Conservation (phyloP, 2,113 vertebrate genomes). For the Murina feae region DNA sequence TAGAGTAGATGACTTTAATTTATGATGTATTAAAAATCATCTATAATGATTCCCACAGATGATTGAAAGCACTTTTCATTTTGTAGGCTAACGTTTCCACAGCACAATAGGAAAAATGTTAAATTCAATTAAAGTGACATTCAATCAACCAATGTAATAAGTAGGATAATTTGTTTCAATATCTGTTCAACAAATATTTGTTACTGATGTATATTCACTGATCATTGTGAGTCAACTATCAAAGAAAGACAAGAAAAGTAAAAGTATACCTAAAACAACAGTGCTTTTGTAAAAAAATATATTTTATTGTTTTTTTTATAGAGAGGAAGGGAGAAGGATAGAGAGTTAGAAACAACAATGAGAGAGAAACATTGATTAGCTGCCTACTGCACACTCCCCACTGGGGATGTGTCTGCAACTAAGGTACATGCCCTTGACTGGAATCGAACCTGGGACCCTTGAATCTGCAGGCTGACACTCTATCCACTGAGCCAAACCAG, state of each 20-base stretch:
- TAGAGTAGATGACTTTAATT: background rate
- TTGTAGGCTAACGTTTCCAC: background rate
- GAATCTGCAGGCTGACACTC: no score
- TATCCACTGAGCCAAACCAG: no score
- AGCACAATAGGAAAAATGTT: background rate
- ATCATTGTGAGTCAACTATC: background rate
- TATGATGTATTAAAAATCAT: background rate
- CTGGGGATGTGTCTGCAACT: no score
- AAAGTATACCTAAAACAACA: background rate
- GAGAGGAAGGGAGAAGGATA: no score
- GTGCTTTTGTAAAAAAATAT: no score
- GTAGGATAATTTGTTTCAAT: background rate
- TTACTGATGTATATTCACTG: background rate
- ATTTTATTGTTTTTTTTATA: no score
- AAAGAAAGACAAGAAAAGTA: background rate
- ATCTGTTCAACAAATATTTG: constrained; percentile 11
- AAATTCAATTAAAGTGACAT: background rate
- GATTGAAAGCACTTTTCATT: background rate
- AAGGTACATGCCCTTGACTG: no score
- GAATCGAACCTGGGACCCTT: no score
- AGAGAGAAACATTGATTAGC: no score
- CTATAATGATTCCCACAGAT: background rate
- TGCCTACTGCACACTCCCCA: no score
- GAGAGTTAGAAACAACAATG: no score
- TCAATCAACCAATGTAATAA: background rate